Base-by-base conservation (phyloP, 2,888 invertebrate species). In the Lepidochrysops patricia region DNA sequence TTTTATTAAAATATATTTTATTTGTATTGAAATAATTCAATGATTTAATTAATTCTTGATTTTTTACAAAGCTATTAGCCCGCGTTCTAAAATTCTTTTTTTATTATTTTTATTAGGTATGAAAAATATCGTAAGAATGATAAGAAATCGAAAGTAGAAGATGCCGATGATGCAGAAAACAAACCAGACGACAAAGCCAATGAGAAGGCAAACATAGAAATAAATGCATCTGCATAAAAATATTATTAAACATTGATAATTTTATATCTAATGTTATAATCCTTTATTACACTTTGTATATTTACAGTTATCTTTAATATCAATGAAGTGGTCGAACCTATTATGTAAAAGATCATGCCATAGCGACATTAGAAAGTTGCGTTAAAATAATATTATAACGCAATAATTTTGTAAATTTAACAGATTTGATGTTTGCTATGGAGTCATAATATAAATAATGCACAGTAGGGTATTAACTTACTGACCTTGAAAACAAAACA, bases 111-210 rank as follows among this genome's bases (percentile, higher is more conserved):
- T 73, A 79, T 70, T 72, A 91, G 92, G 67, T 92, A 92, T 69
- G 92, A 92, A 77, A 90, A 92, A 69, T 93, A 92, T 72, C 89
- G 92, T 58, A 91, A 92, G 77, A 91, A 92, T 66, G 93, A 93
- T 71, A 93, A 93, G 75, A 90, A 87, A 67, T 67, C 74, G 29
- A 90, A 85, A 66, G 77, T 76, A 61, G 89, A 79, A 26, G 90
- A 83, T 60, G 78, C 73, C 57, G 88, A 81, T 62, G 87, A 82
- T 65, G 76, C 68, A 60, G 82, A 82, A 48, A 69, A 74, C 2
- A 80, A 72, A 62, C 76, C 76, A 23, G 78, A 78, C 34, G 86
- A 80, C 12, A 77, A 75, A 27, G 71, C 72, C 15, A 73, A 70
- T 61, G 89, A 87, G 63, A 86, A 84, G 65, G 77, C 72, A 62